Evolutionary conservation across 2,888 invertebrate genomes (phyloP), one percentile per base, ranked within the genome.

Genomic region (Stenotaenia linearis): DNA sequence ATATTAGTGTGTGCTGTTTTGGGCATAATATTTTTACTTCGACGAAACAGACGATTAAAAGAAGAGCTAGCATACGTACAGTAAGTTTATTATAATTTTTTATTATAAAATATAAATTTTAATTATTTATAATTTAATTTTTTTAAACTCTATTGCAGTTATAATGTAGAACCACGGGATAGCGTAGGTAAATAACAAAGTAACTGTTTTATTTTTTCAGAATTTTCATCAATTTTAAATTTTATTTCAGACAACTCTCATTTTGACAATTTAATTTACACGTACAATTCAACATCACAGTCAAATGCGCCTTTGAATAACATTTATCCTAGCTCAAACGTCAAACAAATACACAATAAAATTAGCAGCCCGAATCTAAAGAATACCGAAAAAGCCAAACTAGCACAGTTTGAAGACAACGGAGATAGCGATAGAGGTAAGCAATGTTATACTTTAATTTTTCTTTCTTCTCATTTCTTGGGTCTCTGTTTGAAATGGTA

Each of bases 201-300:
- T 18, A 50, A 50, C 7, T n/a, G 1, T 32, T 4, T 32, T 32
- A 6, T 78, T 10, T 25, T 75, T 1, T 9, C 1, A 56, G 21
- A 56, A 10, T 23, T 50, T 9, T 2, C n/a, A n/a, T 12, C 25
- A 25, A 69, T 25, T 80, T 80, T 81, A 81, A 75, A 25, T 69
- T 3, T 61, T 2, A 23, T 85, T 86, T 80, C 84, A 92, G 93
- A 93, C 85, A 91, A 92, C 84, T 92, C 92, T 86, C 95, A 96
- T 86, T 96, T 96, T 86, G 96, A 96, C 87, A 96, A 96, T 88
- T 96, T 96, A 0, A 94, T 94, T 4, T 96, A 96, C 86, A 92
- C 93, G 12, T 92, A 91, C 87, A 91, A 93, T 74, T 80, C 79
- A 28, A 82, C 81, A 5, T 80, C 80, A 32, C 80, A 80, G 3